Evolutionary conservation across 2,113 vertebrate genomes (phyloP).

Genomic region (Ammodytes marinus): DNA sequence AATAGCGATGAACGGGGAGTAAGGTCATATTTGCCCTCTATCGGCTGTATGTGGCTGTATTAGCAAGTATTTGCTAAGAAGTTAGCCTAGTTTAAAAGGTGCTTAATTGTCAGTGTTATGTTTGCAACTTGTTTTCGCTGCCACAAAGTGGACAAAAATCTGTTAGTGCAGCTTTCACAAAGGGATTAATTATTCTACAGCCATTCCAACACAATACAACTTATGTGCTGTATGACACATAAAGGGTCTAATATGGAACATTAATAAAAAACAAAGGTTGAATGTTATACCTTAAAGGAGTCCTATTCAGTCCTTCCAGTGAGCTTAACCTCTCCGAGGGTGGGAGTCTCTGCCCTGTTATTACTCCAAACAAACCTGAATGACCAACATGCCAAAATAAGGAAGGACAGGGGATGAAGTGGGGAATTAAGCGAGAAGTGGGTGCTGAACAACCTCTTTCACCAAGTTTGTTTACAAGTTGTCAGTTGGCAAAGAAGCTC

Average conservation of each 20-base stretch:
- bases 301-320: slow-evolving; percentile 56
- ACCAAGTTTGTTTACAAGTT: slow-evolving; percentile 66
- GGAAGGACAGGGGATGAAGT: slow-evolving; percentile 40
- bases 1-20: background rate
- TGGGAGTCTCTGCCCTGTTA: slow-evolving; percentile 58
- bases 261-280: slow-evolving; percentile 32
- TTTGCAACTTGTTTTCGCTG: background rate
- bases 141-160: slow-evolving; percentile 2
- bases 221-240: slow-evolving; percentile 33
- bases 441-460: slow-evolving; percentile 60
- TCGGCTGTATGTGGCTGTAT: background rate
- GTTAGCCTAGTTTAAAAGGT: background rate
- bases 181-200: background rate
- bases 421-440: slow-evolving; percentile 57
- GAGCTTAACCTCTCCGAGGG: slow-evolving; percentile 41
- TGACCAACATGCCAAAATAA: slow-evolving; percentile 47
- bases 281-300: slow-evolving; percentile 58
- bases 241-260: slow-evolving; percentile 20
- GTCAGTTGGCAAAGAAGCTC: slow-evolving; percentile 57
- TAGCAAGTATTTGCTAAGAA: background rate
- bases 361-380: slow-evolving; percentile 72
- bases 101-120: background rate
- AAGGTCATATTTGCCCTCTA: background rate
- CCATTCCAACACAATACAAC: slow-evolving; percentile 29
- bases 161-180: background rate